Evolutionary conservation across 2,797 vertebrate genomes (phyloP).

Genomic region (Lutjanus campechanus): DNA sequence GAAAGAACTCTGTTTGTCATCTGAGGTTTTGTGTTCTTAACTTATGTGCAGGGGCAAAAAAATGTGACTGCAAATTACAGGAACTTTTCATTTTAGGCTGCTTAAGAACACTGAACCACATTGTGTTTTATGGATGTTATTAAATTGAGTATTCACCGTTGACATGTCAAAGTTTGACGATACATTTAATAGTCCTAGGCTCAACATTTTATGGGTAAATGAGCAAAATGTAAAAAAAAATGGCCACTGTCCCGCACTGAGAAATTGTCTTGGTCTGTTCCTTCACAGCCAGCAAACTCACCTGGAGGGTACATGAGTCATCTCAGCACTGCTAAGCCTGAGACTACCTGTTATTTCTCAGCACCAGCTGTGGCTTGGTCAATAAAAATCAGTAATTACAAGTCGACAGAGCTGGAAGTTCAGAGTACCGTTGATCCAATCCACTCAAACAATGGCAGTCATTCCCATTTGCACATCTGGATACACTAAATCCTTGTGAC

Average conservation of each 20-base stretch:
- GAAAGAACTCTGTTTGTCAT: too few relatives aligned
- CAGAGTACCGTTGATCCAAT: constrained; percentile 32
- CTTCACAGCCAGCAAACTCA: not conserved
- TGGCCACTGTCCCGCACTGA: not conserved
- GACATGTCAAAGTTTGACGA: not conserved
- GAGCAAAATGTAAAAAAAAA: not conserved
- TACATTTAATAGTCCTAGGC: not conserved
- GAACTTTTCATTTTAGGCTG: too few relatives aligned
- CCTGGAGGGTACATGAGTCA: constrained; percentile 14
- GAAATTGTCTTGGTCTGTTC: not conserved
- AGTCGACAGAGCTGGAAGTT: constrained; percentile 42
- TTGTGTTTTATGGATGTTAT: not conserved
- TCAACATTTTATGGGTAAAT: not conserved
- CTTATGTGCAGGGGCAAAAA: too few relatives aligned
- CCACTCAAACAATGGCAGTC: constrained; percentile 59
- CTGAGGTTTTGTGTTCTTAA: too few relatives aligned
- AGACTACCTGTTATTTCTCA: constrained; percentile 31
- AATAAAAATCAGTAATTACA: constrained; percentile 65
- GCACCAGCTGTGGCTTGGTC: constrained; percentile 44
- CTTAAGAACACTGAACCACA: too few relatives aligned
- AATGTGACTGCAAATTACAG: too few relatives aligned
- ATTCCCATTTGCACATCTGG: constrained; percentile 69
- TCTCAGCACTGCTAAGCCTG: not conserved
- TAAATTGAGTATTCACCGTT: not conserved
- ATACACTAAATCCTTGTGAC: constrained; percentile 66